phyloP scores from a whole-genome alignment of 1,140 invertebrate genomes.

The Drosophila sucinea region DNA sequence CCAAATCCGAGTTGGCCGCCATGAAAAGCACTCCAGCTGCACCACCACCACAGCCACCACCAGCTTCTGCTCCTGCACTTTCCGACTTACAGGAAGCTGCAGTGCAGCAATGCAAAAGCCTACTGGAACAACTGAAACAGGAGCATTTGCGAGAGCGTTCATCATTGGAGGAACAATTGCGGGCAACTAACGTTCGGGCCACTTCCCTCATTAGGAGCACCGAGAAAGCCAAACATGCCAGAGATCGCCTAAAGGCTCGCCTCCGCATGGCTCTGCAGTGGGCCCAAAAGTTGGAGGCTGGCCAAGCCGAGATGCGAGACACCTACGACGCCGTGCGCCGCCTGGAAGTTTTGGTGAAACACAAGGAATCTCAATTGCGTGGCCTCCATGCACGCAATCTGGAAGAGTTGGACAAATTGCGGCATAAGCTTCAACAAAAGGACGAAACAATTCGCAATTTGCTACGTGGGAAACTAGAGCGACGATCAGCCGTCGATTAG shows the following conservation, averaged over 20 bases:
- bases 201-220: conserved; percentile 45
- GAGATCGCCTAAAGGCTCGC: conserved; percentile 72
- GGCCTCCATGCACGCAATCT: conserved; percentile 68
- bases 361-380: conserved; percentile 80
- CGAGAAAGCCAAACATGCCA: conserved; percentile 69
- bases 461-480: conserved; percentile 58
- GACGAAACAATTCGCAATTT: conserved; percentile 76
- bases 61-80: conserved; percentile 73
- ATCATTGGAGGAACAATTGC: conserved; percentile 45
- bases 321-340: conserved; percentile 77
- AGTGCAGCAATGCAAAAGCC: conserved; percentile 86
- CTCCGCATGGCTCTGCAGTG: conserved; percentile 77
- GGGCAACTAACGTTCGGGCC: conserved; percentile 34
- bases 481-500: conserved; percentile 61
- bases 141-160: conserved; percentile 85
- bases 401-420: conserved; percentile 74
- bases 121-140: conserved; percentile 86
- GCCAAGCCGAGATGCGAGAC: conserved; percentile 65
- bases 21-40: conserved; percentile 81
- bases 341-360: conserved; percentile 74
- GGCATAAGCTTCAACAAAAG: conserved; percentile 74
- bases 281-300: conserved; percentile 76
- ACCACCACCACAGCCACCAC: conserved; percentile 50
- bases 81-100: conserved; percentile 84
- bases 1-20: conserved; percentile 85